Percentiles rank a stretch among this genome's conserved stretches.
Evolutionary conservation across 1,140 invertebrate genomes (phyloP).

Genomic region (Bombus soroeensis): DNA sequence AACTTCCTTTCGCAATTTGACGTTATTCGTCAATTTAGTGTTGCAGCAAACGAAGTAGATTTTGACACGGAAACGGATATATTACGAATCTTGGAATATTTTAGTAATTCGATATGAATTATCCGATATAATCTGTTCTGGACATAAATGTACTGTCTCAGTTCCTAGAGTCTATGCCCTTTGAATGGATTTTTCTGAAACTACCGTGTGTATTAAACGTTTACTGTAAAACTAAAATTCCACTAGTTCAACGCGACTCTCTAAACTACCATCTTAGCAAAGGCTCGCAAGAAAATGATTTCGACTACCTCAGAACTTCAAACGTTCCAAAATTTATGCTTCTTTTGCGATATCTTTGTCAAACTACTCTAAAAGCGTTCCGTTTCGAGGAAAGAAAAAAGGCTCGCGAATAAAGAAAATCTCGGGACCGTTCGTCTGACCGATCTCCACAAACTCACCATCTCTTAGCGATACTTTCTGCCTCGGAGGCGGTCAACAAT

Average conservation of each 20-base stretch:
- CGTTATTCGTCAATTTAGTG: too few species aligned
- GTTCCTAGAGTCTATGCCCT: background rate
- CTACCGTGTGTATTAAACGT: too few species aligned
- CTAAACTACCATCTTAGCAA: too few species aligned
- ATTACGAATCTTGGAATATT: background rate
- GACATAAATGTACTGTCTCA: too few species aligned
- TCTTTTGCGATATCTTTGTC: background rate
- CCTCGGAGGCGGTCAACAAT: conserved; percentile 12
- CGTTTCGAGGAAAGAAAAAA: background rate
- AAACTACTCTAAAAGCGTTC: background rate
- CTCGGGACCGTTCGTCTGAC: background rate
- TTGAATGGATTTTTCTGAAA: background rate
- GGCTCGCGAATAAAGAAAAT: background rate
- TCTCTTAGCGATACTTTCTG: too few species aligned
- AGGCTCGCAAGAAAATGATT: background rate
- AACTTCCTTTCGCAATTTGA: background rate
- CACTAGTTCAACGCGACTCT: too few species aligned
- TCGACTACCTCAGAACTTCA: background rate
- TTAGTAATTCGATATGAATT: too few species aligned
- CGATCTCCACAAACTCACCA: background rate
- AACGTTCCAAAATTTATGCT: background rate
- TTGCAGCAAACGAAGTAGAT: background rate
- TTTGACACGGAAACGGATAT: too few species aligned
- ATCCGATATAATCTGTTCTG: too few species aligned
- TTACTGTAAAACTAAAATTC: too few species aligned